Conservation (phyloP, 2,113 vertebrate species). For the Ptilonorhynchus violaceus region DNA sequence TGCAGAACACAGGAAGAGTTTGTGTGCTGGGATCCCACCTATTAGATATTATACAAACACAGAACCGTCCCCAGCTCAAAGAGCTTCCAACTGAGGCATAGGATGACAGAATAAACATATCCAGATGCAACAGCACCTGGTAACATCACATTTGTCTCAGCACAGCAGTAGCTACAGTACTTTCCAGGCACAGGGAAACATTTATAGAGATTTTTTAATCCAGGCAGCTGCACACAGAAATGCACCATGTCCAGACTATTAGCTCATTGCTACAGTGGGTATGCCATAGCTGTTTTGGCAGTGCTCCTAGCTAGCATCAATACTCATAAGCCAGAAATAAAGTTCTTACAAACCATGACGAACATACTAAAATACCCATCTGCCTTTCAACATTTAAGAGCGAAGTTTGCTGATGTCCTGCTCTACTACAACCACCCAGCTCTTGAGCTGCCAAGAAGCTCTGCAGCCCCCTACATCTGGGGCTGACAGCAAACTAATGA, state of each 20-base stretch:
- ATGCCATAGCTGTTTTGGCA: background rate
- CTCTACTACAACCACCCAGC: background rate
- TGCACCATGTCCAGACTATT: background rate
- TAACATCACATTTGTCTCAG: background rate
- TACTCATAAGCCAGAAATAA: background rate
- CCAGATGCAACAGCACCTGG: background rate
- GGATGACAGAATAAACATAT: background rate
- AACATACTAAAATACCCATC: background rate
- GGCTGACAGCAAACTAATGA: background rate
- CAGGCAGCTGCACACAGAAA: background rate
- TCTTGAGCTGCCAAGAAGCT: background rate
- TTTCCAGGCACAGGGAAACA: background rate
- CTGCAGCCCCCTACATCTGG: background rate
- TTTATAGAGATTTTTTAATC: background rate
- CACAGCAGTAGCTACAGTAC: background rate
- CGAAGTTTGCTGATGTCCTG: background rate
- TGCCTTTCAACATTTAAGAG: background rate
- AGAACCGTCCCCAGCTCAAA: background rate
- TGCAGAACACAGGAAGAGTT: background rate
- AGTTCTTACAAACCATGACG: rapidly evolving
- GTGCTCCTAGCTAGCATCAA: background rate
- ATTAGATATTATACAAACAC: background rate
- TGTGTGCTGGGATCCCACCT: background rate
- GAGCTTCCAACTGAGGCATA: background rate
- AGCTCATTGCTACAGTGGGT: background rate